A percentile compares a stretch with the other conserved stretches of the same genome.
Evolutionary conservation across 2,113 vertebrate genomes (phyloP).

Genomic region (Neodon shergylaensis): DNA sequence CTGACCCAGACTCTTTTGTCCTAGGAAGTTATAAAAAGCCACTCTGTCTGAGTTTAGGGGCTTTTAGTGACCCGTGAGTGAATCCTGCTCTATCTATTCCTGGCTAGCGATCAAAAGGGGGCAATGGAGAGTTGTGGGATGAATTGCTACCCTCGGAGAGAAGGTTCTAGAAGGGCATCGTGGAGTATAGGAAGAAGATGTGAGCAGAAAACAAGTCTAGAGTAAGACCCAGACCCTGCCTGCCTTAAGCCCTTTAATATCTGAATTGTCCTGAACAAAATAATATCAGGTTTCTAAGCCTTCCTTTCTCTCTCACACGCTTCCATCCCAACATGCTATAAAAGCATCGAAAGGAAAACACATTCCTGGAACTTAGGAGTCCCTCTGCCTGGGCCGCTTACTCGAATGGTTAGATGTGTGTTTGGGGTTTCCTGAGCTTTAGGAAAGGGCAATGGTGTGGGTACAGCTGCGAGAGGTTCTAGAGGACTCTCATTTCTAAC

Average conservation of each 20-base stretch:
- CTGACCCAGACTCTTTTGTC: conserved; percentile 68
- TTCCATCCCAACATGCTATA: not conserved
- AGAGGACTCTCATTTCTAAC: accelerated
- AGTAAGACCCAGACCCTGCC: too few species aligned
- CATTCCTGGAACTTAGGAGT: not conserved
- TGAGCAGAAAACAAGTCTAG: not conserved
- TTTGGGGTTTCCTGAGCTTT: not conserved
- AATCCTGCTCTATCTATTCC: not conserved
- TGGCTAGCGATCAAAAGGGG: not conserved
- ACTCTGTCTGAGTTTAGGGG: conserved; percentile 44
- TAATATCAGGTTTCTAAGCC: accelerated
- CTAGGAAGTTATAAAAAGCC: conserved; percentile 57
- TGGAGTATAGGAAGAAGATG: too few species aligned
- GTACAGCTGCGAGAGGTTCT: accelerated
- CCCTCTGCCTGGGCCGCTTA: accelerated
- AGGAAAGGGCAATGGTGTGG: accelerated
- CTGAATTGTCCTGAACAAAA: too few species aligned
- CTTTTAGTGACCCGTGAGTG: not conserved
- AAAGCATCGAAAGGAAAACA: not conserved
- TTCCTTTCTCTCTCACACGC: accelerated
- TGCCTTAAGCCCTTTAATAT: accelerated
- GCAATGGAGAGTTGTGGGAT: accelerated
- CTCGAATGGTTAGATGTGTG: not conserved
- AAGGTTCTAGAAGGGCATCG: not conserved
- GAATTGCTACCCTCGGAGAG: accelerated